A percentile compares a stretch with the other conserved stretches of the same genome.
Conservation (phyloP, 53 echinoderm and acorn worm species). For the Stichopus horrens region DNA sequence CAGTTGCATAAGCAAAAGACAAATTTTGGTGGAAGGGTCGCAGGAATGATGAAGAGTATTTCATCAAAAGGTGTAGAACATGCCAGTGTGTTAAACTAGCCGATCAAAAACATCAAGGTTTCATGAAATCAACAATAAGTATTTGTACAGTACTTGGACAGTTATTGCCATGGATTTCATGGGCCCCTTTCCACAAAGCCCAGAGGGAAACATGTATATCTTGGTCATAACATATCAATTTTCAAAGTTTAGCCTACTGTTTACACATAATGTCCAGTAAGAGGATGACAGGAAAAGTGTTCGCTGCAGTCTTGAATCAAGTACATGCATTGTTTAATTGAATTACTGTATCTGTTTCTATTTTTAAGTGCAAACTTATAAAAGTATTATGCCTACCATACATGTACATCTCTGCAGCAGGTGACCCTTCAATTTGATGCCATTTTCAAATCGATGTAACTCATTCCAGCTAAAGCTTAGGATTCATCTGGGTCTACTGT, state of each 20-base stretch:
- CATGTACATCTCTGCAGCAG: too few relatives aligned
- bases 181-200: slow-evolving; percentile 51
- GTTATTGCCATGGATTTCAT: slow-evolving; percentile 52
- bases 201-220: slow-evolving; percentile 38
- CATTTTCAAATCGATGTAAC: too few relatives aligned
- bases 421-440: too few relatives aligned
- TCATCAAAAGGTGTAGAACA: slow-evolving; percentile 29
- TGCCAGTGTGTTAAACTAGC: slow-evolving; percentile 54
- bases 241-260: slow-evolving; percentile 23
- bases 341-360: too few relatives aligned
- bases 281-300: neutral
- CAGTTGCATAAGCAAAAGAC: neutral
- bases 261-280: slow-evolving; percentile 36
- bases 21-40: slow-evolving; percentile 20
- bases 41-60: neutral
- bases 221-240: slow-evolving; percentile 36
- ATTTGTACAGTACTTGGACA: slow-evolving; percentile 49
- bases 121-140: slow-evolving; percentile 48
- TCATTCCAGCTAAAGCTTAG: too few relatives aligned
- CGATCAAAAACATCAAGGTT: slow-evolving; percentile 48
- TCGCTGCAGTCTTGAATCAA: too few relatives aligned
- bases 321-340: too few relatives aligned
- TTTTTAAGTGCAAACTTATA: too few relatives aligned
- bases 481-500: too few relatives aligned
- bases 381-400: too few relatives aligned